Evolutionary conservation across 2,797 vertebrate genomes (phyloP), one percentile per base, ranked within the genome.

Genomic region (Jordanella pulchra): DNA sequence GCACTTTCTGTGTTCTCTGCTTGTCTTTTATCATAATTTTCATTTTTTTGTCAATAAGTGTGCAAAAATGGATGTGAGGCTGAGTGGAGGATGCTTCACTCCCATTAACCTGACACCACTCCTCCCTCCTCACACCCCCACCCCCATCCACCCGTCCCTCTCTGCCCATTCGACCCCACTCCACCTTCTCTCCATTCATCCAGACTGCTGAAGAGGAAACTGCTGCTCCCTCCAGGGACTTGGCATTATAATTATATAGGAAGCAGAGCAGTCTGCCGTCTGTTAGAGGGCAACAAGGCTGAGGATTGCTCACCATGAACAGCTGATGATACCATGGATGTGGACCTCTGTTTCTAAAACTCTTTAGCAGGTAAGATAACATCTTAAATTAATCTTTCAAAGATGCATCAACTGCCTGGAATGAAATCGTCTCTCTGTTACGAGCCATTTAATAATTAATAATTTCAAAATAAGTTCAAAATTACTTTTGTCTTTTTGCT

Each of bases 201-300:
- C 76, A 77, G 84, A 39, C 70, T 55, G 86, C 66, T 23, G 3
- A 69, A 75, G 83, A 92, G 90, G 90, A 91, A 93, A 30, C 91
- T 71, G 83, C 86, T 72, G 77, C 80, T 82, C 84, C 86, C 87
- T 81, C 72, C 0, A 88, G 67, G 91, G 84, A 89, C 78, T 83
- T 67, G 74, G 69, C 79, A 82, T 79, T 78, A 81, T 78, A 86
- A 84, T 88, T 81, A 87, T 90, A 91, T 84, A 87, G 89, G 85
- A 87, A 84, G 87, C 80, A 39, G 81, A 82, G 23, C 64, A 83
- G 87, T 21, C 85, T 74, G 80, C 76, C 48, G 48, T 83, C 84
- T 86, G 82, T 81, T 51, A 67, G 78, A 83, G 84, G 77, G 35
- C 11, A 61, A 44, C 75, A 66, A 68, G 77, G 83, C 83, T 84